These are phyloP conservation scores for Ridgeia piscesae DNA, from an alignment of 1,140 invertebrate genomes.

Conservation along the genomic window DNA sequence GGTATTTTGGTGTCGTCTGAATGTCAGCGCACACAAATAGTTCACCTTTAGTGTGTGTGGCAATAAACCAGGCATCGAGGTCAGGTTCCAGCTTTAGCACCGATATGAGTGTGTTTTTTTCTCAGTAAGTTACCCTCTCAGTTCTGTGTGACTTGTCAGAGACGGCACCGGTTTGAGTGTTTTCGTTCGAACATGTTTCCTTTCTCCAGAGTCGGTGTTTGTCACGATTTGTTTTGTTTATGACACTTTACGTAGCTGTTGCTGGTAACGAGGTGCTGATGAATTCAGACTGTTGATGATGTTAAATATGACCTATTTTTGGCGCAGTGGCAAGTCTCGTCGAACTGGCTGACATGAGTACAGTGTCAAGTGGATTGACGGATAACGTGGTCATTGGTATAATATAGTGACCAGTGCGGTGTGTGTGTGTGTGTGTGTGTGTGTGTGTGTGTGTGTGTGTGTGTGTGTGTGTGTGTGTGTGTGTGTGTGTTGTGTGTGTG, in stretches of 20 bases:
- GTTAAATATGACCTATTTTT: neutral
- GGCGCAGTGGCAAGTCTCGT: neutral
- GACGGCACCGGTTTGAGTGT: too few species aligned
- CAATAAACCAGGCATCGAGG: neutral
- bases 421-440: too few species aligned
- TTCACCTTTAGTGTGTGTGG: neutral
- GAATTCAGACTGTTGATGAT: neutral
- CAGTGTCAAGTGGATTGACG: neutral
- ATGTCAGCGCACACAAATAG: neutral
- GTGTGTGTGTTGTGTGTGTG: too few species aligned
- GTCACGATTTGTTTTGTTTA: neutral
- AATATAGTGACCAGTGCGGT: neutral
- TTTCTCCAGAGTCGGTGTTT: neutral
- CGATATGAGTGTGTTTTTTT: neutral
- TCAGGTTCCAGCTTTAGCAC: neutral
- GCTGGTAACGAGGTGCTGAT: neutral
- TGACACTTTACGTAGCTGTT: neutral
- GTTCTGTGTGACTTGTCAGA: too few species aligned
- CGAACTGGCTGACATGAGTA: neutral
- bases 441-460: too few species aligned
- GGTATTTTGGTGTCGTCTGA: neutral
- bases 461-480: too few species aligned
- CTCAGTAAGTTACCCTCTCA: too few species aligned
- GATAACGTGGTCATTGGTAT: neutral
- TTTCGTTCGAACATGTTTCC: too few species aligned